Percentiles rank a stretch among this genome's conserved stretches.
phyloP scores from a whole-genome alignment of 2,113 vertebrate species.

The Epinephelus moara region DNA sequence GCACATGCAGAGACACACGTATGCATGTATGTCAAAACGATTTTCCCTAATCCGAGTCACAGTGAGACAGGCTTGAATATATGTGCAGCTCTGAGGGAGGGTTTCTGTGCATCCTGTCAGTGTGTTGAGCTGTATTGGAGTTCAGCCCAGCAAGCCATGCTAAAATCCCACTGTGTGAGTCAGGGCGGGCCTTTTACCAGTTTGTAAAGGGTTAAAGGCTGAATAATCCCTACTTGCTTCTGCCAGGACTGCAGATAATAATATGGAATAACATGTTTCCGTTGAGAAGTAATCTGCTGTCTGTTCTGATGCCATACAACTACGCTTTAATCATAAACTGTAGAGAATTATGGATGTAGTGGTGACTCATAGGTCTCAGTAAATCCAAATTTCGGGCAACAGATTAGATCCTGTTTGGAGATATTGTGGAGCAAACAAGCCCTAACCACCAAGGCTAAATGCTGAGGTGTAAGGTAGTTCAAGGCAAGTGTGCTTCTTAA shows the following conservation, averaged over 20 bases:
- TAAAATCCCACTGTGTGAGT: slow-evolving; percentile 11
- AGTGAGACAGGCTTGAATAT: slow-evolving; percentile 43
- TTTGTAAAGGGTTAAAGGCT: slow-evolving; percentile 19
- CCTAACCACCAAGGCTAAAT: not conserved
- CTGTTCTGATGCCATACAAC: slow-evolving; percentile 9
- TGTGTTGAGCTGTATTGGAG: not conserved
- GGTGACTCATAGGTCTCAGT: not conserved
- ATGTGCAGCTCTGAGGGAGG: slow-evolving; percentile 44
- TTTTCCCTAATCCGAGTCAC: slow-evolving; percentile 62
- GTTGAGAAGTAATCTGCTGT: slow-evolving; percentile 35
- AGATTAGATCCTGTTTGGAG: slow-evolving; percentile 6
- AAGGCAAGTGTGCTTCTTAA: not conserved
- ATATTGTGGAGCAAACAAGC: not conserved
- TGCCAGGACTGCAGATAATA: slow-evolving; percentile 16
- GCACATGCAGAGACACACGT: slow-evolving; percentile 16
- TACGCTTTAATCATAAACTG: slow-evolving; percentile 1
- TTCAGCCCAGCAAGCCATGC: slow-evolving; percentile 1
- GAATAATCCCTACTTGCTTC: not conserved
- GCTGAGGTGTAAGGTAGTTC: not conserved
- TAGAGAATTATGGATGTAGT: slow-evolving; percentile 1
- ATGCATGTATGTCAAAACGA: slow-evolving; percentile 49
- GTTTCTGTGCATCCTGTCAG: slow-evolving; percentile 31
- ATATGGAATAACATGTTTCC: slow-evolving; percentile 35
- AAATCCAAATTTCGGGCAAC: not conserved
- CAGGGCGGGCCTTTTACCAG: not conserved